Evolutionary conservation across 2,888 invertebrate genomes (phyloP).

Genomic region (Tridacna gigas): DNA sequence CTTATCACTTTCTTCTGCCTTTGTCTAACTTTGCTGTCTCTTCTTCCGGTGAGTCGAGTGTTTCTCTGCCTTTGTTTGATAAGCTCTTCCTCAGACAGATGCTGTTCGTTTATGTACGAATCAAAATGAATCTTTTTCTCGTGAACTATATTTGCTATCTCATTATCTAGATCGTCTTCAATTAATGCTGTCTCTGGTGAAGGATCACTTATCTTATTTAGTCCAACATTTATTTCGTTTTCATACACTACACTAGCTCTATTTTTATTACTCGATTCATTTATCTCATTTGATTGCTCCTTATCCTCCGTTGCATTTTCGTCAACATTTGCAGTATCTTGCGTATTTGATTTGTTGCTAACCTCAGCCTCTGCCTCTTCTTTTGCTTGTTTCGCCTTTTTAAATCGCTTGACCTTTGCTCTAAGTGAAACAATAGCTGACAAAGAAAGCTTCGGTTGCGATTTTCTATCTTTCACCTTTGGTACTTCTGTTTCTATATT

Average conservation of each 20-base stretch:
- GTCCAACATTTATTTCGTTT: slow-evolving; percentile 75
- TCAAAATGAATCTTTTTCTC: slow-evolving; percentile 74
- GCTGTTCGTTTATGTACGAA: slow-evolving; percentile 65
- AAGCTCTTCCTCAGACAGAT: slow-evolving; percentile 74
- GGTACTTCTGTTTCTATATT: slow-evolving; percentile 16
- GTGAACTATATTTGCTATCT: slow-evolving; percentile 64
- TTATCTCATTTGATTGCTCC: slow-evolving; percentile 29
- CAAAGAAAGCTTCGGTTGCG: slow-evolving; percentile 56
- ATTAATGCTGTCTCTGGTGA: slow-evolving; percentile 7
- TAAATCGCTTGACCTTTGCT: slow-evolving; percentile 54
- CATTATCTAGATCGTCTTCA: slow-evolving; percentile 61
- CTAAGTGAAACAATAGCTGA: slow-evolving; percentile 61
- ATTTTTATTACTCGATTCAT: background rate
- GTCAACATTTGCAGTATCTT: slow-evolving; percentile 7
- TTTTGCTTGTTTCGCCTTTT: slow-evolving; percentile 53
- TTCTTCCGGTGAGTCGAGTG: slow-evolving; percentile 66
- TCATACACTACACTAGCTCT: slow-evolving; percentile 68
- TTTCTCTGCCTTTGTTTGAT: slow-evolving; percentile 63
- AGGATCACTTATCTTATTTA: slow-evolving; percentile 53
- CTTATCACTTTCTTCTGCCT: slow-evolving; percentile 78
- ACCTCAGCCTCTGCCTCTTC: slow-evolving; percentile 21
- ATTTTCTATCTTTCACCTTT: slow-evolving; percentile 27
- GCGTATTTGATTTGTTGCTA: slow-evolving; percentile 24
- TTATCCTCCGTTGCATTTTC: background rate
- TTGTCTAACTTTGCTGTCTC: slow-evolving; percentile 78